phyloP scores from a whole-genome alignment of 1,140 invertebrate species.

The Scaptomyza hsui region DNA sequence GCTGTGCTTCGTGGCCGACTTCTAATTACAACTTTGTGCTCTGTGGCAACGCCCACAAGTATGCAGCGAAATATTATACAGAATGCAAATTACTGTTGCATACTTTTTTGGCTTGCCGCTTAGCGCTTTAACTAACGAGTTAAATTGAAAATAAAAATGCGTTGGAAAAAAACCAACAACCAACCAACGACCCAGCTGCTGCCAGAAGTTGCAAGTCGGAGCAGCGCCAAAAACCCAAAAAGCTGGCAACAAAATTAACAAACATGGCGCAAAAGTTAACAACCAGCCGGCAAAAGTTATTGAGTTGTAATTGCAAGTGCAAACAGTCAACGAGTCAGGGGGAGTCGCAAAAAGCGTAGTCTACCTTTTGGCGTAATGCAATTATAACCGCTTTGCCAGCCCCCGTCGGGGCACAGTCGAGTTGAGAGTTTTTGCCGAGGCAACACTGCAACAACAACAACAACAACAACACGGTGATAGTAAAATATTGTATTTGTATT shows the following conservation, averaged over 20 bases:
- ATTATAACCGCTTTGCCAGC: slow-evolving; percentile 60
- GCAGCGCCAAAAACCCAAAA: slow-evolving; percentile 12
- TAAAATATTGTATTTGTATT: neutral
- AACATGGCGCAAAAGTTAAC: slow-evolving; percentile 62
- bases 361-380: slow-evolving; percentile 69
- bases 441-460: slow-evolving; percentile 3
- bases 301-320: slow-evolving; percentile 75
- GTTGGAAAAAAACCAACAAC: slow-evolving; percentile 4
- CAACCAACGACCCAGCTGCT: neutral
- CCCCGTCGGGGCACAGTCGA: slow-evolving; percentile 4
- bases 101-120: slow-evolving; percentile 6
- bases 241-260: slow-evolving; percentile 41
- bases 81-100: slow-evolving; percentile 33
- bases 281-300: slow-evolving; percentile 59
- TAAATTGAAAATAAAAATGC: slow-evolving; percentile 31
- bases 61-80: slow-evolving; percentile 22
- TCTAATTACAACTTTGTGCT: slow-evolving; percentile 62
- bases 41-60: slow-evolving; percentile 50
- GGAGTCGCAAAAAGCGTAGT: slow-evolving; percentile 42
- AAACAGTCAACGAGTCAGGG: slow-evolving; percentile 38
- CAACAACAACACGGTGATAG: slow-evolving; percentile 9
- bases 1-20: slow-evolving; percentile 22
- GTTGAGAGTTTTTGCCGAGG: slow-evolving; percentile 14
- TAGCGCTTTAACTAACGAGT: slow-evolving; percentile 20
- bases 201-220: neutral